A percentile compares a stretch with the other conserved stretches of the same genome.
Conservation (phyloP, 2,113 vertebrate species). For the Bos indicus region DNA sequence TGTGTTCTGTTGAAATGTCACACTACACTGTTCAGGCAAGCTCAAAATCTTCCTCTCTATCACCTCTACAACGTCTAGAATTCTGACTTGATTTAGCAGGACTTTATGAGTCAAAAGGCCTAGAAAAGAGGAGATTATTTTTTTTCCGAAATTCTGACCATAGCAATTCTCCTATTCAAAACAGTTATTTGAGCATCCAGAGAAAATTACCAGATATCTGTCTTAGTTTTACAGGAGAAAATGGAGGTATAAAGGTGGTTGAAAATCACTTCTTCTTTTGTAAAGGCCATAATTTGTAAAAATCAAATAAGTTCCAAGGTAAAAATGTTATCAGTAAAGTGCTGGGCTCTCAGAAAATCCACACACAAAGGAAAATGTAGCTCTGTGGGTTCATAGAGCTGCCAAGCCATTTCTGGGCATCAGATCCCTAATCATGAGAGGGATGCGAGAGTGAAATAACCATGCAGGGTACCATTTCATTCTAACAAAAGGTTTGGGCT, state of each 20-base stretch:
- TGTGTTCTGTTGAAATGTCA: neutral
- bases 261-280: neutral
- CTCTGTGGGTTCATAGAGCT: neutral
- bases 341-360: neutral
- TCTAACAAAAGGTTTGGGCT: neutral
- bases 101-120: neutral
- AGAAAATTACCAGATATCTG: neutral
- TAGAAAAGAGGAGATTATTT: neutral
- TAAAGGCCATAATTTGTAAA: conserved; percentile 31
- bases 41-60: neutral
- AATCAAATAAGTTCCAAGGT: conserved; percentile 10
- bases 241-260: neutral
- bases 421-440: neutral
- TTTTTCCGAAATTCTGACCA: neutral
- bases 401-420: neutral
- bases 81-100: neutral
- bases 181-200: neutral
- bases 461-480: neutral
- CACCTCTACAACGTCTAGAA: neutral
- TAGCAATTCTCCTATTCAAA: neutral
- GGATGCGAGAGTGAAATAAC: neutral
- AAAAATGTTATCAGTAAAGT: neutral
- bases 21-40: neutral
- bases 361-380: neutral
- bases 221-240: neutral